Conservation (phyloP, 2,113 vertebrate genomes). For the Neoarius graeffei region DNA sequence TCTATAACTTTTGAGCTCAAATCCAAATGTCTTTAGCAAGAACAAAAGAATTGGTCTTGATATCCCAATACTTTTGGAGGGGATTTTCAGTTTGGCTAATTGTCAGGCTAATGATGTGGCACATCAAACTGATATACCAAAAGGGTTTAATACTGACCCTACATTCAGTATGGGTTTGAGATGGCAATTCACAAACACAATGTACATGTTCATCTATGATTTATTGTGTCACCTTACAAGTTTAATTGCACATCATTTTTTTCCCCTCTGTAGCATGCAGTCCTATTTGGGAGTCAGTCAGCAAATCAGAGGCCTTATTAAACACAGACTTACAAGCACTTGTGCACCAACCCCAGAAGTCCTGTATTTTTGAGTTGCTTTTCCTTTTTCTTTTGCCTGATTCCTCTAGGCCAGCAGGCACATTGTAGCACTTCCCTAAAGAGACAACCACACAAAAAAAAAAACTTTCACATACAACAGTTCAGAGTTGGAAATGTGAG, state of each 20-base stretch:
- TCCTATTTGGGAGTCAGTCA: neutral
- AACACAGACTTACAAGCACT: constrained; percentile 73
- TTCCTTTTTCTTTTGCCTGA: constrained; percentile 81
- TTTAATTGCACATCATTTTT: neutral
- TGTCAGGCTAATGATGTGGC: no score
- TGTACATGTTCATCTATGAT: no score
- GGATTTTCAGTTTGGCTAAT: no score
- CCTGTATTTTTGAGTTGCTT: constrained; percentile 64
- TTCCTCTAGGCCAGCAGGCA: constrained; percentile 75
- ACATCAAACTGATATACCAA: no score
- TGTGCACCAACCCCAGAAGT: constrained; percentile 84
- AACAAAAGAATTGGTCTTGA: no score
- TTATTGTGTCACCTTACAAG: neutral
- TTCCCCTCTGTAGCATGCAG: neutral
- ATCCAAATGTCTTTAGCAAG: no score
- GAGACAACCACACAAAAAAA: neutral
- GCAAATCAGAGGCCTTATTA: neutral
- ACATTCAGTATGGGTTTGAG: no score
- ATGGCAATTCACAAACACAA: no score
- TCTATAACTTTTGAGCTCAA: no score
- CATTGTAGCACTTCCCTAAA: constrained; percentile 77
- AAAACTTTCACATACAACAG: neutral
- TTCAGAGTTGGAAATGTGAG: neutral
- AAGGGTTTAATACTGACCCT: no score
- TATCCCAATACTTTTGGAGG: no score